These are phyloP conservation scores for Sprattus sprattus DNA, from an alignment of 2,113 vertebrate species.

Conservation along the genomic window DNA sequence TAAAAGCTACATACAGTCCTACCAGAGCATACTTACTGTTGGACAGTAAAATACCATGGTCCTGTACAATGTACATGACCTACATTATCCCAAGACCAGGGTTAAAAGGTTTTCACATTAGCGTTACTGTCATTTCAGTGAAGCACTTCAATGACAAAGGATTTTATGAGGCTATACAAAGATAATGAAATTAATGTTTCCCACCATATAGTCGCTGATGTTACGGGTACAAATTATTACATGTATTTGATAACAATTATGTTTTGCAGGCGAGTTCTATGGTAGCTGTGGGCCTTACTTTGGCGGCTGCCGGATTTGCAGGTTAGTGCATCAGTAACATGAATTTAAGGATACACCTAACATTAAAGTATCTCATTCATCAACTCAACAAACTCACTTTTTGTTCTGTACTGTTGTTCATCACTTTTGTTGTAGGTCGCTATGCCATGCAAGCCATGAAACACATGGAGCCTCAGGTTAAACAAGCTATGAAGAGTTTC, in stretches of 20 bases:
- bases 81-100: too few species aligned
- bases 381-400: neutral
- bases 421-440: constrained; percentile 74
- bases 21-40: too few species aligned
- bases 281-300: constrained; percentile 86
- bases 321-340: constrained; percentile 66
- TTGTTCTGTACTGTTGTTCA: neutral
- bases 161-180: too few species aligned
- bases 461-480: constrained; percentile 92
- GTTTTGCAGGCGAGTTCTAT: constrained; percentile 79
- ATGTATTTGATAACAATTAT: constrained; percentile 21
- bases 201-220: too few species aligned
- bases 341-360: neutral
- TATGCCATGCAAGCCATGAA: constrained; percentile 87
- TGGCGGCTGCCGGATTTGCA: constrained; percentile 92
- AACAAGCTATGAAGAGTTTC: constrained; percentile 85
- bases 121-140: too few species aligned
- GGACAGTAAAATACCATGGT: too few species aligned
- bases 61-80: too few species aligned
- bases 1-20: too few species aligned
- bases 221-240: too few species aligned
- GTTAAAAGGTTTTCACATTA: too few species aligned
- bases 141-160: too few species aligned
- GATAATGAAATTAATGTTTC: too few species aligned
- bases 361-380: neutral